Conservation (phyloP, 2,113 vertebrate genomes). For the Cyanoliseus patagonus region DNA sequence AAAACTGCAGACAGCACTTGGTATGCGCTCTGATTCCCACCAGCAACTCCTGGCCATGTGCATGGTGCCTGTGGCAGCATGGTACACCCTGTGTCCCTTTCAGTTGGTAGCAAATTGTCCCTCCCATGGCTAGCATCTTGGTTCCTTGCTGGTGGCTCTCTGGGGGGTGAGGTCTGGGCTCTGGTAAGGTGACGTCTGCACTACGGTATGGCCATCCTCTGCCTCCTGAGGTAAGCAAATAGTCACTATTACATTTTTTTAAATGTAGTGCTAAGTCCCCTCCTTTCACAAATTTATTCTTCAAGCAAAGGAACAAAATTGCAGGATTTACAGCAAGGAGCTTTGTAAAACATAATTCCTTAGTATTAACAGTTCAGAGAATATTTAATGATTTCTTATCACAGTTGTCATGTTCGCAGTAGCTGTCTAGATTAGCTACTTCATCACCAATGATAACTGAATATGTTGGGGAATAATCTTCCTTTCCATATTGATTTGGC, state of each 20-base stretch:
- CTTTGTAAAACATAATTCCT: not conserved
- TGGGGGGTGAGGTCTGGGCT: not conserved
- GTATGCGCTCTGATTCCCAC: no score
- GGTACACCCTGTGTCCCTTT: rapidly evolving
- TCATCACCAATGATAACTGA: not conserved
- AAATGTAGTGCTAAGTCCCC: not conserved
- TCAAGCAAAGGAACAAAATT: not conserved
- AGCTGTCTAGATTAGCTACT: not conserved
- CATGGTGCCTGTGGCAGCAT: rapidly evolving
- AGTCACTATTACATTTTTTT: not conserved
- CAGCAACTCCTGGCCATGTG: rapidly evolving
- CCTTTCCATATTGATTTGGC: not conserved
- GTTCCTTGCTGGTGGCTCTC: no score
- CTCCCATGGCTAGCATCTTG: not conserved
- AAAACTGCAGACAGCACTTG: not conserved
- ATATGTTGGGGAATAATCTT: slow-evolving; percentile 12
- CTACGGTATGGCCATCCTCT: not conserved
- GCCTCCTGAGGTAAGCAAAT: not conserved
- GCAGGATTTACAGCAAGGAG: not conserved
- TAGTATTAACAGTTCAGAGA: not conserved
- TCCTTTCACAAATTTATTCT: not conserved
- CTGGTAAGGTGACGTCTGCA: not conserved
- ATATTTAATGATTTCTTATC: not conserved
- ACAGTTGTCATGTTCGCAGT: not conserved
- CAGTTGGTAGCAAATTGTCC: not conserved